Evolutionary conservation across 2,888 invertebrate genomes (phyloP).

Genomic region (Germaria angustata): DNA sequence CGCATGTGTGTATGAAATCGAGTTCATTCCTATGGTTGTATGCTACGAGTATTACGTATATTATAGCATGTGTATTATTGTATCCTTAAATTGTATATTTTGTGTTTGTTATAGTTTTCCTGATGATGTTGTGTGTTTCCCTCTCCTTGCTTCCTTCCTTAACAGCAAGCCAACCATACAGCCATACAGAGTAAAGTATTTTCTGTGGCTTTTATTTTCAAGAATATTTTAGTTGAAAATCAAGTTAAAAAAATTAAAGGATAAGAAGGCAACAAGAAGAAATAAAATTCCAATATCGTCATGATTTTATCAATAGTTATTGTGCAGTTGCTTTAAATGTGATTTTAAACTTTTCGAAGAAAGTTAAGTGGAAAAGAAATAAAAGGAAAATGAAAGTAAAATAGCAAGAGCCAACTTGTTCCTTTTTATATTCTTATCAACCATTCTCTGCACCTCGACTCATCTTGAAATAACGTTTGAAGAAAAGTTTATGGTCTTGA

Average conservation of each 20-base stretch:
- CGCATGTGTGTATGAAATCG: neutral
- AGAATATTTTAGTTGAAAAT: slow-evolving; percentile 23
- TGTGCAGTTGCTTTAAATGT: slow-evolving; percentile 57
- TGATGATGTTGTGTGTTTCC: slow-evolving; percentile 43
- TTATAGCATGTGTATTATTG: neutral
- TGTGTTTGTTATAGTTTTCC: slow-evolving; percentile 54
- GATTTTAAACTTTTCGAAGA: slow-evolving; percentile 56
- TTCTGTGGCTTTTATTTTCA: slow-evolving; percentile 52
- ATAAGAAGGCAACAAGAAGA: slow-evolving; percentile 29
- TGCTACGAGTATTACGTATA: neutral
- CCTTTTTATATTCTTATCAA: neutral
- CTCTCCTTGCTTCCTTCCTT: slow-evolving; percentile 17
- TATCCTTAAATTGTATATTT: slow-evolving; percentile 50
- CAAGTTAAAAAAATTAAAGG: neutral
- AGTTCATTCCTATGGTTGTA: slow-evolving; percentile 19
- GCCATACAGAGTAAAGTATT: slow-evolving; percentile 47
- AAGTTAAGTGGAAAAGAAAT: slow-evolving; percentile 38
- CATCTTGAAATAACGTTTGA: slow-evolving; percentile 1
- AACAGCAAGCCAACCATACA: slow-evolving; percentile 27
- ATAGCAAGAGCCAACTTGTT: slow-evolving; percentile 17
- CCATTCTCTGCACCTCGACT: neutral
- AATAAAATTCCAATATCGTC: slow-evolving; percentile 51
- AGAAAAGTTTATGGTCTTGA: slow-evolving; percentile 12
- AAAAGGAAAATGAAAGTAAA: slow-evolving; percentile 39
- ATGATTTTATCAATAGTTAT: slow-evolving; percentile 57